phyloP scores from a whole-genome alignment of 2,797 vertebrate species.

The Sebastes umbrosus region DNA sequence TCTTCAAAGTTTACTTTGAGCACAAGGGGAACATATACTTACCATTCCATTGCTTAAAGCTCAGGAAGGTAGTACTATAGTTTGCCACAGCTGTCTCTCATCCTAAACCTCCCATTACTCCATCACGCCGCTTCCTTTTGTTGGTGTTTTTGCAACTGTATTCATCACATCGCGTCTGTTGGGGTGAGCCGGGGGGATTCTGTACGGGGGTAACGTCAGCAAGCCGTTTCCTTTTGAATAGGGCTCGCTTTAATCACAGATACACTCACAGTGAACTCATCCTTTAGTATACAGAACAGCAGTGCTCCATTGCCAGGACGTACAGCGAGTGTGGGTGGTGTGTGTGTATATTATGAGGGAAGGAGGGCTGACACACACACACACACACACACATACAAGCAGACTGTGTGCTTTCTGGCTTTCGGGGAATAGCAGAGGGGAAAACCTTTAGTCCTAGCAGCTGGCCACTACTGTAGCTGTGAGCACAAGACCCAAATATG shows the following conservation, averaged over 20 bases:
- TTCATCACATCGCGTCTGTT: slow-evolving; percentile 50
- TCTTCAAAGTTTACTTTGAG: slow-evolving; percentile 55
- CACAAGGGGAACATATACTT: slow-evolving; percentile 72
- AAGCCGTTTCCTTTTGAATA: slow-evolving; percentile 5
- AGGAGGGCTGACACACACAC: slow-evolving; percentile 39
- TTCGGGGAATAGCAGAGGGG: slow-evolving; percentile 47
- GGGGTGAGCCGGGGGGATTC: slow-evolving; percentile 14
- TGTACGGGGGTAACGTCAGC: not conserved
- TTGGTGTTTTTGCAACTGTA: slow-evolving; percentile 56
- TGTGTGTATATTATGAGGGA: slow-evolving; percentile 40
- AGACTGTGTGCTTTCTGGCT: slow-evolving; percentile 54
- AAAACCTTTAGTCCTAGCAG: slow-evolving; percentile 67
- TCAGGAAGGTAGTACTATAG: slow-evolving; percentile 55
- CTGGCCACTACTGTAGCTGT: slow-evolving; percentile 68
- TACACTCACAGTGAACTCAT: slow-evolving; percentile 44
- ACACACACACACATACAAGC: slow-evolving; percentile 9
- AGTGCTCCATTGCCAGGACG: slow-evolving; percentile 40
- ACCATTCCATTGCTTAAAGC: slow-evolving; percentile 66
- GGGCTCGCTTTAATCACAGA: slow-evolving; percentile 47
- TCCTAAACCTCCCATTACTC: slow-evolving; percentile 69
- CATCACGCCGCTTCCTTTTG: slow-evolving; percentile 62
- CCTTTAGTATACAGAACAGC: slow-evolving; percentile 43
- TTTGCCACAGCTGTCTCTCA: slow-evolving; percentile 72
- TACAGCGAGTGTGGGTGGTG: slow-evolving; percentile 64
- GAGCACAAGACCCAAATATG: slow-evolving; percentile 74